phyloP scores from a whole-genome alignment of 1,140 invertebrate genomes.

The Lepidurus couesii region DNA sequence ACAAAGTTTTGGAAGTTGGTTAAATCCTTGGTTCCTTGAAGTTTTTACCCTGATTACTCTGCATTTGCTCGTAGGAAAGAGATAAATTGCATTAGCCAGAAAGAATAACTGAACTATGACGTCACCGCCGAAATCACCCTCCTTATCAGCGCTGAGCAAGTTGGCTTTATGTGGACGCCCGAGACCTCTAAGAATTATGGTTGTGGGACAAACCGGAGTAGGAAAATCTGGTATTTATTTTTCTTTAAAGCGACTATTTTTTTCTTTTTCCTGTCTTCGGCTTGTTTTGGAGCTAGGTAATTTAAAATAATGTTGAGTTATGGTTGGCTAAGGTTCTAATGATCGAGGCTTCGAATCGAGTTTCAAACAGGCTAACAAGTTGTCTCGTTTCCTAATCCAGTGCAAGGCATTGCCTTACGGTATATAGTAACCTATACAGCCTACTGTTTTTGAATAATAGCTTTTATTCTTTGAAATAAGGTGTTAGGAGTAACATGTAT shows the following conservation, averaged over 20 bases:
- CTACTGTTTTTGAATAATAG: no score
- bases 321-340: neutral
- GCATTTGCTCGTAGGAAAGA: neutral
- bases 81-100: neutral
- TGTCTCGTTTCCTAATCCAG: neutral
- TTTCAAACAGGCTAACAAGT: neutral
- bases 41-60: neutral
- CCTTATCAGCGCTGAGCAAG: neutral
- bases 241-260: neutral
- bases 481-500: no score
- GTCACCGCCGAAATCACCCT: neutral
- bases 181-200: constrained; percentile 13
- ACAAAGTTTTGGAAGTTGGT: no score
- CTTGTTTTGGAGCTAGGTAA: neutral
- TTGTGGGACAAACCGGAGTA: constrained; percentile 8
- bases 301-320: neutral
- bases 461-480: no score
- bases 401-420: no score
- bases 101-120: neutral
- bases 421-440: no score
- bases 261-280: neutral
- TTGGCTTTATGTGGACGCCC: constrained; percentile 13
- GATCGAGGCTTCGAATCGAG: neutral
- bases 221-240: neutral
- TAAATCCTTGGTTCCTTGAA: no score